Evolutionary conservation across 2,888 invertebrate genomes (phyloP).

Genomic region (Morpho achilles): DNA sequence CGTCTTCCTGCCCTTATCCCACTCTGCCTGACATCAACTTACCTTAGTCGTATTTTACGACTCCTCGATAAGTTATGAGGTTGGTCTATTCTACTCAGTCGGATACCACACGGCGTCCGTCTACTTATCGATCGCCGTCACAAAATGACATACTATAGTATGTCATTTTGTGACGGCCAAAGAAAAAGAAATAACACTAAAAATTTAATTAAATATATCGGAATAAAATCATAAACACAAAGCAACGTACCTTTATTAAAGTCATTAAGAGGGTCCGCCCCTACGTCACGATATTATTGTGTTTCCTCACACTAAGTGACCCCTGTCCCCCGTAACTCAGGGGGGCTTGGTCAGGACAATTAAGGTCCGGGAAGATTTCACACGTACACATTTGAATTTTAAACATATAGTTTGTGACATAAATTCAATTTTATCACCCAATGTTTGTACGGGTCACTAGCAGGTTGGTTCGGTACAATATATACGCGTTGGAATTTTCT

Average conservation of each 20-base stretch:
- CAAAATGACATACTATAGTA: no score
- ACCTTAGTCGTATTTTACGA: no score
- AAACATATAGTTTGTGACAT: slow-evolving; percentile 77
- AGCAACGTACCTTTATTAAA: slow-evolving; percentile 75
- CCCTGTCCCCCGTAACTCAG: slow-evolving; percentile 41
- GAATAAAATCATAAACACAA: slow-evolving; percentile 74
- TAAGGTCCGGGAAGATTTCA: slow-evolving; percentile 72
- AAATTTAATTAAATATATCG: slow-evolving; percentile 75
- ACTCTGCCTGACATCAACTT: no score
- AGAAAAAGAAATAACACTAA: slow-evolving; percentile 38
- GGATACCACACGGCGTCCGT: no score
- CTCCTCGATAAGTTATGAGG: no score
- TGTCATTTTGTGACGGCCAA: no score
- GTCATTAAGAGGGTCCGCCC: slow-evolving; percentile 65
- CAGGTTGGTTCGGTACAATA: no score
- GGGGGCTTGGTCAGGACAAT: slow-evolving; percentile 69
- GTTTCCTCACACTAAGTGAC: slow-evolving; percentile 48
- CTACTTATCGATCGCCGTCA: no score
- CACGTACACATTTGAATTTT: slow-evolving; percentile 76
- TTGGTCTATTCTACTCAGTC: no score
- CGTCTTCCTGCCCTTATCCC: no score
- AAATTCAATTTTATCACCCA: slow-evolving; percentile 70
- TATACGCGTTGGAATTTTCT: no score
- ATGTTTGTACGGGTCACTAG: slow-evolving; percentile 30
- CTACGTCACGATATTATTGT: slow-evolving; percentile 65